These are phyloP conservation scores for Eurosta solidaginis DNA, from an alignment of 1,140 invertebrate species.

Conservation along the genomic window DNA sequence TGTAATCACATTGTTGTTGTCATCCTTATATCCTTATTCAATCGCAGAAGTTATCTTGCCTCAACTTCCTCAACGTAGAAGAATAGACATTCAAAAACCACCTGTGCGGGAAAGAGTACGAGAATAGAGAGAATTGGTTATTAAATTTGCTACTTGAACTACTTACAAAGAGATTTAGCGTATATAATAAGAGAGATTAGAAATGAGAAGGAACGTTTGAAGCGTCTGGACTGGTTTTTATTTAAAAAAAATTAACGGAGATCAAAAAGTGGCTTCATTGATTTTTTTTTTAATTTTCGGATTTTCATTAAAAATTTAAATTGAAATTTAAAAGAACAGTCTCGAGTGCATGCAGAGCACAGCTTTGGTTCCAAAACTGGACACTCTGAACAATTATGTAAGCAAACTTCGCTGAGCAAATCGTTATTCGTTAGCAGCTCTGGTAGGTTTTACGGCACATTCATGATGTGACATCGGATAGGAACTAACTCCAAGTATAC, in stretches of 20 bases:
- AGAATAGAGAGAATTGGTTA: not conserved
- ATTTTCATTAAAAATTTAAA: constrained; percentile 18
- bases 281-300: no score
- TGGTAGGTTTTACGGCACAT: no score
- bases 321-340: not conserved
- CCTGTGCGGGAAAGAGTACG: not conserved
- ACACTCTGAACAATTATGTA: no score
- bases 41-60: constrained; percentile 12
- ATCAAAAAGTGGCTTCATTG: no score
- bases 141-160: not conserved
- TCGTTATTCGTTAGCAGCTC: no score
- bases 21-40: not conserved
- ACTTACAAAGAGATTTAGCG: no score
- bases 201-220: not conserved
- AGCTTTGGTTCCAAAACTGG: no score
- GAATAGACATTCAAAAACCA: constrained; percentile 16
- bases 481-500: no score
- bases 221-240: no score
- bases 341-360: not conserved
- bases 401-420: no score
- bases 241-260: no score
- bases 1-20: not conserved
- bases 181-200: not conserved
- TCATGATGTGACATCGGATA: no score
- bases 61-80: constrained; percentile 3